Evolutionary conservation across 2,888 invertebrate species (phyloP).

Genomic region (Cenopis cana): DNA sequence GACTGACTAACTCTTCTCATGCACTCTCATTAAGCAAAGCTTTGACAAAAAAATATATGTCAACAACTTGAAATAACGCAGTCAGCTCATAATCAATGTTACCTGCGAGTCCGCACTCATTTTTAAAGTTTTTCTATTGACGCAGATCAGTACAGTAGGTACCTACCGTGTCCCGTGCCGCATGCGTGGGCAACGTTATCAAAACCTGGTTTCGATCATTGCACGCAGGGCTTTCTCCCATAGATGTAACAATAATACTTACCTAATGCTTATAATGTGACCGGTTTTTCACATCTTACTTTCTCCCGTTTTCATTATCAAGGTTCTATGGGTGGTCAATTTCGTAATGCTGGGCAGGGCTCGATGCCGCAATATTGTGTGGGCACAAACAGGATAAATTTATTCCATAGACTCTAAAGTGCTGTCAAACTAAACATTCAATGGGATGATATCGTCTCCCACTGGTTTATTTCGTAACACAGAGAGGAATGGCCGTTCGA

Average conservation of each 20-base stretch:
- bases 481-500: constrained; percentile 32
- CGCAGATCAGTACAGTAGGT: constrained; percentile 11
- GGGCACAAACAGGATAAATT: constrained; percentile 38
- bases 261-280: constrained; percentile 7
- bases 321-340: constrained; percentile 38
- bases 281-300: constrained; percentile 23
- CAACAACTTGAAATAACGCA: not conserved
- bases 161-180: not conserved
- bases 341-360: constrained; percentile 31
- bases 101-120: not conserved
- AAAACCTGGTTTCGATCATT: constrained; percentile 14
- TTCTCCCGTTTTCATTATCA: constrained; percentile 35
- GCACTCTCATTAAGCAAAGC: not conserved
- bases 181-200: constrained; percentile 29
- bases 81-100: not conserved
- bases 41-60: not conserved
- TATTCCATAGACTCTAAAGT: constrained; percentile 33
- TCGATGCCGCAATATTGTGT: constrained; percentile 24
- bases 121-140: constrained; percentile 5
- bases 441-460: constrained; percentile 25
- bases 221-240: constrained; percentile 23
- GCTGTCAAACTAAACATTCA: constrained; percentile 40
- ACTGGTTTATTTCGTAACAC: constrained; percentile 32
- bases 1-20: not conserved
- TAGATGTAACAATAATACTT: constrained; percentile 6